A percentile compares a stretch with the other conserved stretches of the same genome.
Conservation (phyloP, 2,797 vertebrate species). For the Tarsius wallacei region DNA sequence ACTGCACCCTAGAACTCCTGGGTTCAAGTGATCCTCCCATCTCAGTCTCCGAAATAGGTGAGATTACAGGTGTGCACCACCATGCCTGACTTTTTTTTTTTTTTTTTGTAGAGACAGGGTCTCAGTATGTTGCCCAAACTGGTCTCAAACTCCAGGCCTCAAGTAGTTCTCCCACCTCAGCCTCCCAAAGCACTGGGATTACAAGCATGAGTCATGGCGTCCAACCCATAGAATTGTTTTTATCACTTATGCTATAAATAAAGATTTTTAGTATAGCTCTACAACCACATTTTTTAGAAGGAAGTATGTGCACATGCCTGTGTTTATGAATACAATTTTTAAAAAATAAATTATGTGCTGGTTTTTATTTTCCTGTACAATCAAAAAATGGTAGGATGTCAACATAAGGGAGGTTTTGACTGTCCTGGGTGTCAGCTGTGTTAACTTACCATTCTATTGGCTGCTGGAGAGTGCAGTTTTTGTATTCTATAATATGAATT, state of each 20-base stretch:
- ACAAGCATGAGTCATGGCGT: no score
- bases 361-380: background rate
- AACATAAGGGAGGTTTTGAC: background rate
- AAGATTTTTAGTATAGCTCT: slow-evolving; percentile 95
- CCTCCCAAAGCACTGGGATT: no score
- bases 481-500: background rate
- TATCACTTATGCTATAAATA: slow-evolving; percentile 96
- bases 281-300: slow-evolving; percentile 94
- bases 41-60: no score
- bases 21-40: no score
- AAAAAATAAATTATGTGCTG: background rate
- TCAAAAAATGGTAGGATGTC: background rate
- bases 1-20: no score
- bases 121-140: no score
- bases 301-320: background rate
- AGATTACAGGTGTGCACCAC: no score
- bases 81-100: no score
- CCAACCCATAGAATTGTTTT: slow-evolving; percentile 93
- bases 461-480: background rate
- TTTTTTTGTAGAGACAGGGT: no score
- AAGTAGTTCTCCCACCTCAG: no score
- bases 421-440: background rate
- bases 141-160: no score
- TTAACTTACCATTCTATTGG: background rate
- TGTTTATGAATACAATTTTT: background rate